Percentiles rank a stretch among this genome's conserved stretches.
These are phyloP conservation scores for Pyrocephalus nanus DNA, from an alignment of 2,797 vertebrate species.

Conservation along the genomic window DNA sequence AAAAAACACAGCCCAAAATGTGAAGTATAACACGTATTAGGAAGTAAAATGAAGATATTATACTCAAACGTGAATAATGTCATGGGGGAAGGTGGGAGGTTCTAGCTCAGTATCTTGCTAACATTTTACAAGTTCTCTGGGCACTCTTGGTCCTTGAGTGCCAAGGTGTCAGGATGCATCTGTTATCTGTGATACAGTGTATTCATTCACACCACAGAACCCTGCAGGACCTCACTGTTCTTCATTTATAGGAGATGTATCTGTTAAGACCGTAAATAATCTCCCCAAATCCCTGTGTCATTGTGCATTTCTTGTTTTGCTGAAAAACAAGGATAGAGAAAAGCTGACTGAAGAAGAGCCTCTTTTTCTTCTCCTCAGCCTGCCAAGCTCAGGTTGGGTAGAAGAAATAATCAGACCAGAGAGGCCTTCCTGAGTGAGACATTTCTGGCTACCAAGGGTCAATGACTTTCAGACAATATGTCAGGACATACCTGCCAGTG, in stretches of 20 bases:
- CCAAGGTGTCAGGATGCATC: too few species aligned
- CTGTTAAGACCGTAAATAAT: not conserved
- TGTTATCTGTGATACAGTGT: not conserved
- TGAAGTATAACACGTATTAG: fast-evolving
- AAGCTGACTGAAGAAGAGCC: not conserved
- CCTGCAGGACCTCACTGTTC: not conserved
- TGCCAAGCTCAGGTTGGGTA: not conserved
- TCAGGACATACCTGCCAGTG: not conserved
- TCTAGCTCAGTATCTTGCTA: not conserved
- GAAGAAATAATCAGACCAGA: not conserved
- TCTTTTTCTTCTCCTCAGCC: not conserved
- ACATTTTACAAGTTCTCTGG: not conserved
- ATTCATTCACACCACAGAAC: not conserved
- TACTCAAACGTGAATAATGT: not conserved
- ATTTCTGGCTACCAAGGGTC: not conserved
- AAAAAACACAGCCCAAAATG: not conserved
- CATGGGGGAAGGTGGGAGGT: fast-evolving
- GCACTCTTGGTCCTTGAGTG: fast-evolving
- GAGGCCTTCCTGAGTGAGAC: not conserved
- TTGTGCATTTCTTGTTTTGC: not conserved
- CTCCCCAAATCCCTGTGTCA: not conserved
- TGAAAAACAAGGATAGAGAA: not conserved
- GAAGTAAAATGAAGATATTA: not conserved
- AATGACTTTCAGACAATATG: not conserved
- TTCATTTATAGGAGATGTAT: too few species aligned